These are phyloP conservation scores for Struthio camelus DNA, from an alignment of 2,113 vertebrate species.

Conservation along the genomic window DNA sequence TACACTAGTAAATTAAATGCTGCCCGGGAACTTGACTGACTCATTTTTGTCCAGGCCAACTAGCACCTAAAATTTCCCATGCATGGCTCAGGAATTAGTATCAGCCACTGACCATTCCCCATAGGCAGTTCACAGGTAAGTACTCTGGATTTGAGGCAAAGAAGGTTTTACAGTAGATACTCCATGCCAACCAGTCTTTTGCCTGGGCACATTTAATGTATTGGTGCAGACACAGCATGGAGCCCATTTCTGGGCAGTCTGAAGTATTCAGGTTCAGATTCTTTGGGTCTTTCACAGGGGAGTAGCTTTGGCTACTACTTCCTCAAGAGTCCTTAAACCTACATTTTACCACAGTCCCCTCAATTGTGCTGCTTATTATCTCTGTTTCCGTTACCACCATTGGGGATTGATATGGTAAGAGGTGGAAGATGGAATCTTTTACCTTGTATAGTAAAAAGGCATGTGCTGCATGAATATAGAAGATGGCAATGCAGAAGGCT, in stretches of 20 bases:
- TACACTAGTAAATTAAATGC: background rate
- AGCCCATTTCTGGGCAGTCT: background rate
- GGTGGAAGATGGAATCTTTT: background rate
- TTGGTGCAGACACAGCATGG: background rate
- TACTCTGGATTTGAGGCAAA: background rate
- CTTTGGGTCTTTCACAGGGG: background rate
- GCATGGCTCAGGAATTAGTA: background rate
- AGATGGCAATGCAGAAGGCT: background rate
- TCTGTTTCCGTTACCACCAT: background rate
- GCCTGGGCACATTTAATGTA: background rate
- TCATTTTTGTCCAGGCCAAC: background rate
- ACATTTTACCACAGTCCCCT: background rate
- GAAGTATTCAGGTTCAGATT: accelerated
- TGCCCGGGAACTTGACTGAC: background rate
- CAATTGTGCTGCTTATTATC: background rate
- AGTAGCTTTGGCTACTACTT: background rate
- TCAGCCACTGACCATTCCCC: background rate
- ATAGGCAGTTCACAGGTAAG: background rate
- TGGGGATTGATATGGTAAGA: background rate
- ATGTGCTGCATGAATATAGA: background rate
- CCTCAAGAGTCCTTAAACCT: background rate
- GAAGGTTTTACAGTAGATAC: background rate
- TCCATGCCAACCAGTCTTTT: background rate
- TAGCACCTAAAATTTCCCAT: background rate
- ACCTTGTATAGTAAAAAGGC: background rate